phyloP scores from a whole-genome alignment of 2,888 invertebrate genomes.

The Ashinkailepas kermadecensis region DNA sequence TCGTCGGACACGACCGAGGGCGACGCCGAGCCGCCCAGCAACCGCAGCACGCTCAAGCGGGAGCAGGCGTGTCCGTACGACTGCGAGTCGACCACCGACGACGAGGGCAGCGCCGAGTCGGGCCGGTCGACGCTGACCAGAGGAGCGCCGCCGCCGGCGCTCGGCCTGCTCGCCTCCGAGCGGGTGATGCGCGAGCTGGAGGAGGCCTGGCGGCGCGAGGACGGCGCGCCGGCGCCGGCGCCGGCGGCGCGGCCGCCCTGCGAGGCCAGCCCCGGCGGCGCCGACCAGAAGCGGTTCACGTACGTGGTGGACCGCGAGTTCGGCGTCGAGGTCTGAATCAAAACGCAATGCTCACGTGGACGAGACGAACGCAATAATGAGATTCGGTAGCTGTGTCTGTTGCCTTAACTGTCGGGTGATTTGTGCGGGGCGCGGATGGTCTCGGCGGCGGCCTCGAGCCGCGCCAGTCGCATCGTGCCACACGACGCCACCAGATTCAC shows the following conservation, averaged over 20 bases:
- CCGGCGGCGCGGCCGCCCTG: not conserved
- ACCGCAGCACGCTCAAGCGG: constrained; percentile 15
- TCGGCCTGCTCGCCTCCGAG: constrained; percentile 15
- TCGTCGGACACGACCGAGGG: not conserved
- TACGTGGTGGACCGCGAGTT: constrained; percentile 35
- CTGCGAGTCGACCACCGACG: not conserved
- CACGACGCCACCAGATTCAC: not conserved
- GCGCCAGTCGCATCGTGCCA: not conserved
- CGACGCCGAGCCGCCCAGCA: constrained; percentile 15
- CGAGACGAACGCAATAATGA: constrained; percentile 1
- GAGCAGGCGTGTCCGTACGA: constrained; percentile 15
- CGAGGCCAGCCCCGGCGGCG: constrained; percentile 23
- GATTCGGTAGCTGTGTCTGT: not conserved
- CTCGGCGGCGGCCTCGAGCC: too few species aligned
- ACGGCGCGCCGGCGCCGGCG: not conserved
- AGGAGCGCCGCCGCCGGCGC: constrained; percentile 1
- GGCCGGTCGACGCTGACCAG: constrained; percentile 24
- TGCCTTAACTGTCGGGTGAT: not conserved
- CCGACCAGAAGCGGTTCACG: constrained; percentile 32
- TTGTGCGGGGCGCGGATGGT: too few species aligned
- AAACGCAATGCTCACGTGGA: constrained; percentile 21
- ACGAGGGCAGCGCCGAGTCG: constrained; percentile 1
- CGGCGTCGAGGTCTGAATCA: constrained; percentile 35
- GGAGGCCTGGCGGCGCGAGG: not conserved
- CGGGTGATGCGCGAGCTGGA: not conserved